A percentile compares a stretch with the other conserved stretches of the same genome.
Conservation (phyloP, 1,140 invertebrate genomes). For the Papilio aristodemus region DNA sequence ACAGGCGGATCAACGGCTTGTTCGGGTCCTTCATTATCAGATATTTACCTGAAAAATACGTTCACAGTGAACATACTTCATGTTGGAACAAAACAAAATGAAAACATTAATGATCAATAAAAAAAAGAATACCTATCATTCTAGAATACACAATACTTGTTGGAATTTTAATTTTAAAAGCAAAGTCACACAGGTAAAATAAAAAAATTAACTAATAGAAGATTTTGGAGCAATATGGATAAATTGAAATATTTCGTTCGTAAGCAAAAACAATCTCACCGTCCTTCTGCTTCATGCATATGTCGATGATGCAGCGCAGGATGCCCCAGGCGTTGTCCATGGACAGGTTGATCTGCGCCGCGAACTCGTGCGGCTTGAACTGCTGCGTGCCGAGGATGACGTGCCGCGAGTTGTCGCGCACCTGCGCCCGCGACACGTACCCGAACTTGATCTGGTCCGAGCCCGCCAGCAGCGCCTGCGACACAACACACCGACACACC, state of each 20-base stretch:
- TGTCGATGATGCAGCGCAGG: slow-evolving; percentile 98
- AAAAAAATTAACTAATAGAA: too few species aligned
- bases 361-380: slow-evolving; percentile 99
- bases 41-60: slow-evolving; percentile 84
- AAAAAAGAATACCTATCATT: too few species aligned
- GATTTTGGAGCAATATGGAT: slow-evolving; percentile 21
- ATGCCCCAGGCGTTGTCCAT: slow-evolving; percentile 99
- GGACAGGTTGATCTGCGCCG: slow-evolving; percentile 98
- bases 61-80: background rate
- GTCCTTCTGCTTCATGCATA: slow-evolving; percentile 98
- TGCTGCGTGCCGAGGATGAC: slow-evolving; percentile 99
- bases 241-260: background rate
- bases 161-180: too few species aligned
- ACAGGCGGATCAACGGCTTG: slow-evolving; percentile 97
- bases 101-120: too few species aligned
- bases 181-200: too few species aligned
- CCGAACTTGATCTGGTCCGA: slow-evolving; percentile 99
- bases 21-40: slow-evolving; percentile 99
- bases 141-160: too few species aligned
- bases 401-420: slow-evolving; percentile 97
- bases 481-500: slow-evolving; percentile 12
- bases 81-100: too few species aligned
- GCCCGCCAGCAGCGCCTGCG: slow-evolving; percentile 92
- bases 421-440: slow-evolving; percentile 96
- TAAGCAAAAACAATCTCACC: slow-evolving; percentile 83